These are phyloP conservation scores for Zaprionus gabonicus DNA, from an alignment of 1,140 invertebrate genomes.

Conservation along the genomic window DNA sequence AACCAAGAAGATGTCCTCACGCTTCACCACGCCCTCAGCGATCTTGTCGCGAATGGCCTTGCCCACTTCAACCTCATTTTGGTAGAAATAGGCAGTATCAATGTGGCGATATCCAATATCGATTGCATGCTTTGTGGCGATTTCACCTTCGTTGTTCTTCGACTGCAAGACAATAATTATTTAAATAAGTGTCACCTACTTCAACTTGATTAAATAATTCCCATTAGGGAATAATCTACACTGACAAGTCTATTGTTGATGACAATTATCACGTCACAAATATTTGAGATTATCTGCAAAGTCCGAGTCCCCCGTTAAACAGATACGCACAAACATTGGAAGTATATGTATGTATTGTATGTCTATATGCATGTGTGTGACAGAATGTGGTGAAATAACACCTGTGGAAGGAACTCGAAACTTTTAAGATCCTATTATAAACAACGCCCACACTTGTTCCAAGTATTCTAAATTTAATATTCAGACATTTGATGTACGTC, in stretches of 20 bases:
- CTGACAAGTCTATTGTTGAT: neutral
- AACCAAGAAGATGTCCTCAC: constrained; percentile 94
- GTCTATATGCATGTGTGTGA: neutral
- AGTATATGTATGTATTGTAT: neutral
- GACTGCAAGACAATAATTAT: constrained; percentile 85
- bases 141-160: constrained; percentile 87
- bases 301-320: neutral
- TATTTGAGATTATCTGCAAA: neutral
- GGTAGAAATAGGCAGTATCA: constrained; percentile 92
- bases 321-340: neutral
- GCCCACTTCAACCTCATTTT: constrained; percentile 92
- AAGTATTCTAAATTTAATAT: neutral
- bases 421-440: neutral
- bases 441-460: neutral
- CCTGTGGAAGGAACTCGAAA: neutral
- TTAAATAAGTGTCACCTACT: neutral
- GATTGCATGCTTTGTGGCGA: constrained; percentile 89
- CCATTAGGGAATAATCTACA: too few species aligned
- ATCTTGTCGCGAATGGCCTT: constrained; percentile 88
- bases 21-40: constrained; percentile 87
- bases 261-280: neutral
- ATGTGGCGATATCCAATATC: constrained; percentile 92
- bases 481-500: neutral
- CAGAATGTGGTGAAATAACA: neutral
- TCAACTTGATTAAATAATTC: neutral